These are phyloP conservation scores for Heteromormyrus szaboi DNA, from an alignment of 2,797 vertebrate species.

Conservation along the genomic window DNA sequence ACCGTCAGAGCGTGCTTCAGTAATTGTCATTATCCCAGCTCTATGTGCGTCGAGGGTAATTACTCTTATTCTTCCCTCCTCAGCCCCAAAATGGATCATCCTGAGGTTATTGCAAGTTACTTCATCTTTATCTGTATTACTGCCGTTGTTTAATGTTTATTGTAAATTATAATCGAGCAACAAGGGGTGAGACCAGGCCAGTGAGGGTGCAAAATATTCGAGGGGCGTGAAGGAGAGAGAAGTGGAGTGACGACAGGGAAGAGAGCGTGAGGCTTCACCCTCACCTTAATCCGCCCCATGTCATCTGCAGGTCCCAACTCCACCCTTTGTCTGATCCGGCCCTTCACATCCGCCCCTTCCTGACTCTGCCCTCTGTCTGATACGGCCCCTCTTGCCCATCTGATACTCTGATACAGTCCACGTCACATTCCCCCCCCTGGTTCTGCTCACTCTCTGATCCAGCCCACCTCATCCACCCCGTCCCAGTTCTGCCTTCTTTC, in stretches of 20 bases:
- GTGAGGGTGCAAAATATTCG: slow-evolving; percentile 35
- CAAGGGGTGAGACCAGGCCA: slow-evolving; percentile 11
- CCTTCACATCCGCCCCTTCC: not conserved
- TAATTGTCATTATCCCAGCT: slow-evolving; percentile 6
- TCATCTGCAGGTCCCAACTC: not conserved
- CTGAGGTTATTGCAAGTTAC: not conserved
- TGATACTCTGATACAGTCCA: not conserved
- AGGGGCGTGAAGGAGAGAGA: slow-evolving; percentile 21
- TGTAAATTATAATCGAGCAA: not conserved
- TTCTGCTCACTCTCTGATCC: not conserved
- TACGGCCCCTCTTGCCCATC: not conserved
- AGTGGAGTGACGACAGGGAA: not conserved
- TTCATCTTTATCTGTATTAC: slow-evolving; percentile 2
- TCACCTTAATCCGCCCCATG: not conserved
- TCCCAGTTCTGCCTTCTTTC: not conserved
- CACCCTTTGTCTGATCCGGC: not conserved
- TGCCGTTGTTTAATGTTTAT: not conserved
- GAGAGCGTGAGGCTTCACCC: not conserved
- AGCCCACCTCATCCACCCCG: not conserved
- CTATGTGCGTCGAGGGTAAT: not conserved
- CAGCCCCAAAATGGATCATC: not conserved
- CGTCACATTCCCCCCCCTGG: not conserved
- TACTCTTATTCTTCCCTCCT: not conserved
- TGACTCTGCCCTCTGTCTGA: not conserved
- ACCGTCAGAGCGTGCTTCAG: not conserved